Base-by-base conservation (phyloP, 2,113 vertebrate species). In the Cyprinodon brontotheroides region DNA sequence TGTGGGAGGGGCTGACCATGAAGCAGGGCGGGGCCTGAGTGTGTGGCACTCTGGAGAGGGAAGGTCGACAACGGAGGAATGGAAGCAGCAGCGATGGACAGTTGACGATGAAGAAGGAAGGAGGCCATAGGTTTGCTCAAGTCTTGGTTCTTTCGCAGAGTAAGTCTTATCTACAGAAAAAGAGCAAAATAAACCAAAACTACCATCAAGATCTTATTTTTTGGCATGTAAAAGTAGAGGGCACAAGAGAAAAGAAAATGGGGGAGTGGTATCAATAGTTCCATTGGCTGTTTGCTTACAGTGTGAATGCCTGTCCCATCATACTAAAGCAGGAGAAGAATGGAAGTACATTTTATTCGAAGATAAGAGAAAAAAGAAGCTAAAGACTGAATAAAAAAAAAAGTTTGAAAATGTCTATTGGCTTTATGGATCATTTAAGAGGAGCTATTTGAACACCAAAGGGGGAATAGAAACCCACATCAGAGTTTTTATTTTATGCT, bases 1-100 rank as follows among this genome's bases (percentile, higher is more conserved):
- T 96, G 94, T 71, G 95, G 94, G 64, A 97, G 95, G n/a, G 96
- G 92, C 29, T 95, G 95, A 66, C 94, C 94, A 93, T 96, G 97
- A 93, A 98, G 98, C 61, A 98, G 93, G 9, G 95, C 89, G 12
- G 95, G 94, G 80, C 57, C 77, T 0, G 88, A 80, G 77, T 74
- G 86, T 17, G 95, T 94, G 57, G 94, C 89, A 45, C 95, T 93
- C 68, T 94, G 94, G 65, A 98, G 94, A 70, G 94, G 93, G 91
- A 98, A 97, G 29, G 95, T 91, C 48, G 96, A 93, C 81, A 96
- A 92, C 0, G 95, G 94, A 66, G 94, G 94, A 9, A 96, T 95
- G 1, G 96, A 95, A 1, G 85, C 79, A 4, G 85, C 75, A 0
- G 92, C 92, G n/a, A 95, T 95, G 0, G 88, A 89, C 11, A 91